phyloP scores from a whole-genome alignment of 2,797 vertebrate genomes.

The Craterocephalus amniculus region DNA sequence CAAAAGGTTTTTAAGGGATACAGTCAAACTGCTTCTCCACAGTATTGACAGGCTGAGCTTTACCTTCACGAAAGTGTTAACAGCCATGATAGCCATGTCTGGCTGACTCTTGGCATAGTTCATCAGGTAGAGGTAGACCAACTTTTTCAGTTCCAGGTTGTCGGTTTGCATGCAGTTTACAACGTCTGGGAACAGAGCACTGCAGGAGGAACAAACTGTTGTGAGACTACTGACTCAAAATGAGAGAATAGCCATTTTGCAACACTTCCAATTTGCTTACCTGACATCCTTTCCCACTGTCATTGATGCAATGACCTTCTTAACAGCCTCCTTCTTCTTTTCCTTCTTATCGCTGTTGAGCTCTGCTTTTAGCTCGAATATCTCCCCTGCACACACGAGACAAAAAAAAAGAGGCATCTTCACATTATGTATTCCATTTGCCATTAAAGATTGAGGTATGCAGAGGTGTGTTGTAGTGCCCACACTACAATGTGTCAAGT shows the following conservation, averaged over 20 bases:
- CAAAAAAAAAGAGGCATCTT: slow-evolving; percentile 2
- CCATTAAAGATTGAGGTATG: not conserved
- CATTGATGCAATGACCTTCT: slow-evolving; percentile 99
- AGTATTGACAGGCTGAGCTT: not conserved
- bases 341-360: slow-evolving; percentile 99
- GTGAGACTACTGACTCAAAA: slow-evolving; percentile 1
- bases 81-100: slow-evolving; percentile 99
- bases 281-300: slow-evolving; percentile 99
- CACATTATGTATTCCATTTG: not conserved
- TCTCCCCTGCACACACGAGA: slow-evolving; percentile 86
- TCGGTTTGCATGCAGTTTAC: slow-evolving; percentile 99
- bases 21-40: not conserved
- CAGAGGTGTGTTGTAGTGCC: not conserved
- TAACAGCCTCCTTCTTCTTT: slow-evolving; percentile 98
- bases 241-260: not conserved
- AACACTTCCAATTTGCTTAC: slow-evolving; percentile 68
- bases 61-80: slow-evolving; percentile 99
- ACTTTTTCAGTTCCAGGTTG: slow-evolving; percentile 97
- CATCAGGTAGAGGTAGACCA: slow-evolving; percentile 98
- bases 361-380: slow-evolving; percentile 98
- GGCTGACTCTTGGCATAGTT: slow-evolving; percentile 99
- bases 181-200: slow-evolving; percentile 95
- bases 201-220: slow-evolving; percentile 53
- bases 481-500: not conserved
- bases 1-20: not conserved